phyloP scores from a whole-genome alignment of 1,140 invertebrate genomes.

The Tetragonula clypearis region DNA sequence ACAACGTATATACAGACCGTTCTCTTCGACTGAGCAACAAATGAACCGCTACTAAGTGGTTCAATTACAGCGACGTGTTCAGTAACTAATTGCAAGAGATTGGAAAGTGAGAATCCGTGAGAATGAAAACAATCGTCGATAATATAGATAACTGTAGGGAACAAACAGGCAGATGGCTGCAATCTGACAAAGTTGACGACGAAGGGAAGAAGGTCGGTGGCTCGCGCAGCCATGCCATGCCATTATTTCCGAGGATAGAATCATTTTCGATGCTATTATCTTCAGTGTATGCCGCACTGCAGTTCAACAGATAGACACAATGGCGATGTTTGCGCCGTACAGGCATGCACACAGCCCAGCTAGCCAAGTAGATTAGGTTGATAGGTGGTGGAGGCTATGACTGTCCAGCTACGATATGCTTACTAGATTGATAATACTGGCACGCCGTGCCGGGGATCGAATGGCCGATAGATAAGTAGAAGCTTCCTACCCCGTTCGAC shows the following conservation, averaged over 20 bases:
- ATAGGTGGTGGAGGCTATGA: slow-evolving; percentile 63
- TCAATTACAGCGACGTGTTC: too few relatives aligned
- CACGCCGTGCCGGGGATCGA: slow-evolving; percentile 52
- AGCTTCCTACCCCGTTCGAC: slow-evolving; percentile 28
- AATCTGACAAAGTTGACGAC: neutral
- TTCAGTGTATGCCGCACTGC: slow-evolving; percentile 61
- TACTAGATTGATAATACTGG: slow-evolving; percentile 71
- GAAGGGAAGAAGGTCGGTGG: neutral
- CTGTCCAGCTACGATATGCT: slow-evolving; percentile 72
- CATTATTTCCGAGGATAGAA: slow-evolving; percentile 72
- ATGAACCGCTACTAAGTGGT: too few relatives aligned
- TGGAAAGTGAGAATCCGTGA: too few relatives aligned
- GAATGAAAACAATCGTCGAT: neutral
- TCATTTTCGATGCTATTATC: slow-evolving; percentile 74
- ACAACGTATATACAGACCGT: too few relatives aligned
- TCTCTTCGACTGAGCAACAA: too few relatives aligned
- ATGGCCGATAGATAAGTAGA: slow-evolving; percentile 66
- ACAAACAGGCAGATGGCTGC: neutral
- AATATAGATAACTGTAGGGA: neutral
- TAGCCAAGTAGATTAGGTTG: slow-evolving; percentile 72
- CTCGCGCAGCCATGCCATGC: slow-evolving; percentile 13
- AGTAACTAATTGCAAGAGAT: too few relatives aligned
- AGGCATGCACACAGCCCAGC: slow-evolving; percentile 57
- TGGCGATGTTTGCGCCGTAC: slow-evolving; percentile 68
- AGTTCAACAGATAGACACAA: slow-evolving; percentile 72